Percentiles rank a stretch among this genome's conserved stretches.
phyloP scores from a whole-genome alignment of 2,888 invertebrate species.

The Sphaeridia pumilis region DNA sequence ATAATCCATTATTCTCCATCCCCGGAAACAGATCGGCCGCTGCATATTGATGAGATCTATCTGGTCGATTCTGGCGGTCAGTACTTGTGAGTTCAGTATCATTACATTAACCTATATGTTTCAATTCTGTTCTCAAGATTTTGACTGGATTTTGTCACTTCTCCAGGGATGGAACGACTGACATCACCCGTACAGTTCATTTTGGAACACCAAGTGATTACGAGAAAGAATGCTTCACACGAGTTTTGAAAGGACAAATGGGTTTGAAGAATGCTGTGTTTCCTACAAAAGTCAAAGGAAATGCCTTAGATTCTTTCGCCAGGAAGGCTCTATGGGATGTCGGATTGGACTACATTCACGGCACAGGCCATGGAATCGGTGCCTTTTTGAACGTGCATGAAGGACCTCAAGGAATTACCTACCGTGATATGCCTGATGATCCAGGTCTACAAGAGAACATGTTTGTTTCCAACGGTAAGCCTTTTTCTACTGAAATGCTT shows the following conservation, averaged over 20 bases:
- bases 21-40: slow-evolving; percentile 47
- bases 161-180: slow-evolving; percentile 81
- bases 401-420: slow-evolving; percentile 70
- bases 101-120: too few species aligned
- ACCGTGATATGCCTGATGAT: slow-evolving; percentile 57
- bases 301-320: slow-evolving; percentile 68
- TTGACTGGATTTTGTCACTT: too few species aligned
- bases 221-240: slow-evolving; percentile 69
- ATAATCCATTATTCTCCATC: slow-evolving; percentile 81
- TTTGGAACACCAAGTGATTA: slow-evolving; percentile 64
- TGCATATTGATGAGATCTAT: slow-evolving; percentile 64
- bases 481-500: slow-evolving; percentile 24
- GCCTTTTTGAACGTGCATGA: slow-evolving; percentile 81
- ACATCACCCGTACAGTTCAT: slow-evolving; percentile 78
- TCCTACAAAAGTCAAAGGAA: slow-evolving; percentile 57
- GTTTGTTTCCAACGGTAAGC: slow-evolving; percentile 63
- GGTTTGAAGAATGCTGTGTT: slow-evolving; percentile 60
- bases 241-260: slow-evolving; percentile 58
- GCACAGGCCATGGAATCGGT: slow-evolving; percentile 87
- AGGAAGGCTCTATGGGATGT: slow-evolving; percentile 71
- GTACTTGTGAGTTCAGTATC: slow-evolving; percentile 59
- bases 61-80: slow-evolving; percentile 95
- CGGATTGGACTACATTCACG: slow-evolving; percentile 84
- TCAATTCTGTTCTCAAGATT: too few species aligned
- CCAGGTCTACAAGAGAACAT: slow-evolving; percentile 65